A percentile compares a stretch with the other conserved stretches of the same genome.
These are phyloP conservation scores for Cheirogaleus major DNA, from an alignment of 2,797 vertebrate species.

Conservation along the genomic window DNA sequence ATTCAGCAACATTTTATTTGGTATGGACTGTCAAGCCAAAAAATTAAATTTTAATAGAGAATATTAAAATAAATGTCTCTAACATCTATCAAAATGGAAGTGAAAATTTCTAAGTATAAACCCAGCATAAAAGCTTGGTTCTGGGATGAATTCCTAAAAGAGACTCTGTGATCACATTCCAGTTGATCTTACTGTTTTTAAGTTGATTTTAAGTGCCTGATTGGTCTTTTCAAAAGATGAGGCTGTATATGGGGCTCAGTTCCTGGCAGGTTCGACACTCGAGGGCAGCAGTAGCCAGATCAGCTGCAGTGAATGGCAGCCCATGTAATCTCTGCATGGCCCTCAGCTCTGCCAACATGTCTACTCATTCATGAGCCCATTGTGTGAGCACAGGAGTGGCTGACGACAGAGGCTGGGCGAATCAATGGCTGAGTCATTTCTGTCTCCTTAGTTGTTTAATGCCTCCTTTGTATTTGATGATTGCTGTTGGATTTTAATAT, in stretches of 20 bases:
- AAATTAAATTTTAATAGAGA: slow-evolving; percentile 27
- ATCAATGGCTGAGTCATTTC: not conserved
- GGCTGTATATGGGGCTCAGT: not conserved
- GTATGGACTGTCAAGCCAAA: not conserved
- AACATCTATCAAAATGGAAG: not conserved
- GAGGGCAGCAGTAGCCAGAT: not conserved
- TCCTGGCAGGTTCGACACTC: not conserved
- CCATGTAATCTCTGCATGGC: not conserved
- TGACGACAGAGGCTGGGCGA: not conserved
- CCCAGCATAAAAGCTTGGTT: not conserved
- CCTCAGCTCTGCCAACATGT: not conserved
- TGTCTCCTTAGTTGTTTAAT: not conserved
- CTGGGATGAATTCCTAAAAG: not conserved
- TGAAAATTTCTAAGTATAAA: slow-evolving; percentile 34
- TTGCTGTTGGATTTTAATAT: not conserved
- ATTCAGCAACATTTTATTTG: slow-evolving; percentile 4
- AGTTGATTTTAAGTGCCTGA: not conserved
- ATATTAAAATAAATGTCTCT: slow-evolving; percentile 43
- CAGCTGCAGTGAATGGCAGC: not conserved
- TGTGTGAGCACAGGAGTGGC: not conserved
- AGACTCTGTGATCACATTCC: not conserved
- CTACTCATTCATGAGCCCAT: not conserved
- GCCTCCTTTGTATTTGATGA: not conserved
- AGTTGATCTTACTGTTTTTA: not conserved
- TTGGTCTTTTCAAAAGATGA: not conserved